Base-by-base conservation (phyloP, 2,888 invertebrate species). In the Amphipoea oculea region DNA sequence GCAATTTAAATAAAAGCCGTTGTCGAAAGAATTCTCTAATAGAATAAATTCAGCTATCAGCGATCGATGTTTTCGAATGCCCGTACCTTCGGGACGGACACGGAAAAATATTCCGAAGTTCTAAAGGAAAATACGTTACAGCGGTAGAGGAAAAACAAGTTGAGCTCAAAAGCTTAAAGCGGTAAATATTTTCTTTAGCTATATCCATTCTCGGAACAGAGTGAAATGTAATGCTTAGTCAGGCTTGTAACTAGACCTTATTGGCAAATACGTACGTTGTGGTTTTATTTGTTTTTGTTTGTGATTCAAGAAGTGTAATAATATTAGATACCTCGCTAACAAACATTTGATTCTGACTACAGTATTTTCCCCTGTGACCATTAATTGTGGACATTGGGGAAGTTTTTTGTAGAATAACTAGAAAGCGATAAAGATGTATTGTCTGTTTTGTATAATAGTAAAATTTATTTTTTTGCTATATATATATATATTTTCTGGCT, bases 41-140 rank as follows among this genome's bases (percentile, higher is more conserved):
- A 81, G 84, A 88, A 88, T 87, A 87, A 86, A 88, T 63, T 86
- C 69, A 20, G 69, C 60, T 76, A 88, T 86, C 87, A 88, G 81
- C 80, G 75, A 88, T 82, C 86, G 84, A 79, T 86, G 82, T 86
- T 88, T 83, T 87, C 79, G 73, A 81, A 81, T 78, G 72, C 66
- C 73, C 72, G 78, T 80, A 86, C 86, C 83, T 78, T 57, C 29
- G 85, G 83, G 81, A 88, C 79, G 73, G 73, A 73, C 73, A 62
- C 54, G 72, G 81, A 77, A 83, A 87, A 88, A 88, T 88, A 86
- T 88, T 79, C 84, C 57, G 73, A 76, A 79, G 81, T 86, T 80
- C 77, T n/a, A 75, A 82, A 76, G 80, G 82, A 79, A 86, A 84
- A 86, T 86, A 88, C 79, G 75, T 67, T 68, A 54, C 69, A 23